A percentile compares a stretch with the other conserved stretches of the same genome.
These are phyloP conservation scores for Andrena bucephala DNA, from an alignment of 2,888 invertebrate genomes.

Conservation along the genomic window DNA sequence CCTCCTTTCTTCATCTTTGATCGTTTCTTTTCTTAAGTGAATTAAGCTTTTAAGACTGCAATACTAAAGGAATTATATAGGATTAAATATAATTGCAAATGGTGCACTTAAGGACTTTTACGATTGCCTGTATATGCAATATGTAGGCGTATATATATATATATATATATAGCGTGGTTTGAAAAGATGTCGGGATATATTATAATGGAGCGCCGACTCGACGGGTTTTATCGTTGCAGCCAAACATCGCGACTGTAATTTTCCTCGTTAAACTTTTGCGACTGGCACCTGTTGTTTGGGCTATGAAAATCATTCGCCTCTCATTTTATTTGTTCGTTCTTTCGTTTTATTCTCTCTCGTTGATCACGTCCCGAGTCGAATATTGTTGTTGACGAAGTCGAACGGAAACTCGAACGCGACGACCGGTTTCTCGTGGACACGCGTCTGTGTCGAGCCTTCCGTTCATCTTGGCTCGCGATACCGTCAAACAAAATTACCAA, in stretches of 20 bases:
- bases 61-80: constrained; percentile 30
- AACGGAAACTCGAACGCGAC: neutral
- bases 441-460: neutral
- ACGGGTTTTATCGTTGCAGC: constrained; percentile 26
- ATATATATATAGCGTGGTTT: neutral
- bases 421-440: neutral
- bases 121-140: constrained; percentile 12
- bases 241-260: neutral
- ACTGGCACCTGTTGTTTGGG: constrained; percentile 38
- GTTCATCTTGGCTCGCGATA: constrained; percentile 37
- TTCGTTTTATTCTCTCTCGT: neutral
- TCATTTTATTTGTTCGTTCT: constrained; percentile 7
- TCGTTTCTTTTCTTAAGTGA: neutral
- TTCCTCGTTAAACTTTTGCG: constrained; percentile 17
- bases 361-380: neutral
- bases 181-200: neutral
- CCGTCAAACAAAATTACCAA: constrained; percentile 35
- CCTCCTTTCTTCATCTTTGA: constrained; percentile 2
- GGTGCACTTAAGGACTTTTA: constrained; percentile 58
- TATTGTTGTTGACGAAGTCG: constrained; percentile 1
- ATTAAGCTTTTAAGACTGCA: constrained; percentile 53
- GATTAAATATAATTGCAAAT: constrained; percentile 36
- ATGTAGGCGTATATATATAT: neutral
- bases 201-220: neutral
- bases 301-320: constrained; percentile 57